A percentile compares a stretch with the other conserved stretches of the same genome.
phyloP scores from a whole-genome alignment of 2,797 vertebrate species.

The Mus spretus region DNA sequence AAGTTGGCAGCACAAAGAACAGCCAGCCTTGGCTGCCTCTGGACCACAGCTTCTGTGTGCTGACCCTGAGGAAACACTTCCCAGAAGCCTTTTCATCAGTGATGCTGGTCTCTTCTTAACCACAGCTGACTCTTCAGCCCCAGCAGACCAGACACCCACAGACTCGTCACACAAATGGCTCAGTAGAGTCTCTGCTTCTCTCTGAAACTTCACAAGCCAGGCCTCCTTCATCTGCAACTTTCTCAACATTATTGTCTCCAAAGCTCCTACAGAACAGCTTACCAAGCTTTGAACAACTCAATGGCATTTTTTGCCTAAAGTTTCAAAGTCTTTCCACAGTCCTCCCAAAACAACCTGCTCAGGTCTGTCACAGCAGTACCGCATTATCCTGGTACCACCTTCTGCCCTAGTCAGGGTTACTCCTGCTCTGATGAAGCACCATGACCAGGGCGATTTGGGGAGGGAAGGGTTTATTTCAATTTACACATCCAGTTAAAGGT shows the following conservation, averaged over 20 bases:
- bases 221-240: no score
- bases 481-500: neutral
- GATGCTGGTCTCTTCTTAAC: neutral
- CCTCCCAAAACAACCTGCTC: neutral
- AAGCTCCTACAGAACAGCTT: neutral
- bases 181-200: neutral
- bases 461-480: neutral
- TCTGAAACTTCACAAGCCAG: neutral
- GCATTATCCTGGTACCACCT: neutral
- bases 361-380: no score
- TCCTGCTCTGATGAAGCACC: neutral
- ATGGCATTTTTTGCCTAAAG: neutral
- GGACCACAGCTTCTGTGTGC: neutral
- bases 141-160: neutral
- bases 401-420: neutral
- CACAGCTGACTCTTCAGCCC: neutral
- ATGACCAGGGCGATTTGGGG: neutral
- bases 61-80: neutral
- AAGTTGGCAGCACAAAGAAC: neutral
- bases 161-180: neutral
- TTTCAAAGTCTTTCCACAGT: neutral
- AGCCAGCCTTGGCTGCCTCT: neutral
- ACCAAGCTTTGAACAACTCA: neutral
- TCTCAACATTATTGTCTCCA: neutral
- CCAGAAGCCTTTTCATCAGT: neutral